Evolutionary conservation across 2,113 vertebrate genomes (phyloP).

Genomic region (Atherinomorus stipes): DNA sequence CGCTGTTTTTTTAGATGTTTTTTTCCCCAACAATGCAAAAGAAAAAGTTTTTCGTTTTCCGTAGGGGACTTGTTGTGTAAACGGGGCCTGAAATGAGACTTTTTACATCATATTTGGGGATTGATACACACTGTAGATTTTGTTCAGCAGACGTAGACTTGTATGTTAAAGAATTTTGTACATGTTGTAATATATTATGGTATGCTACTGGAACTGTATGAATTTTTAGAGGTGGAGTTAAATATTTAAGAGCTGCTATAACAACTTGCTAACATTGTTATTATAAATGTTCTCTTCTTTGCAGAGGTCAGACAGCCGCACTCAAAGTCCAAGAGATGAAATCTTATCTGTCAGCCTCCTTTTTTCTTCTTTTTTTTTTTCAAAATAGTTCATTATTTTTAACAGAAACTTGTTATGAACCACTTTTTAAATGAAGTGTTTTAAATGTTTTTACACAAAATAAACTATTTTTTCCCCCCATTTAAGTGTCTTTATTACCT

Average conservation of each 20-base stretch:
- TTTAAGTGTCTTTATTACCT: neutral
- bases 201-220: neutral
- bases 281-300: slow-evolving; percentile 28
- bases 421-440: neutral
- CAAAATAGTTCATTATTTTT: slow-evolving; percentile 3
- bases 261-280: too few species aligned
- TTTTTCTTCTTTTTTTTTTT: too few species aligned
- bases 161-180: too few species aligned
- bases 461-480: neutral
- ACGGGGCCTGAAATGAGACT: too few species aligned
- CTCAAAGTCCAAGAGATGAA: slow-evolving; percentile 58
- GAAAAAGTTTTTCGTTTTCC: too few species aligned
- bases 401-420: neutral
- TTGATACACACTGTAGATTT: neutral
- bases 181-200: neutral
- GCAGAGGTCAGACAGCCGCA: slow-evolving; percentile 57
- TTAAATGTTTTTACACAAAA: neutral
- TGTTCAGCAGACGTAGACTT: neutral
- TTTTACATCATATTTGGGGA: neutral
- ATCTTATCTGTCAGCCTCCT: neutral
- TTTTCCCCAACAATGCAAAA: too few species aligned
- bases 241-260: neutral
- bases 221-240: neutral
- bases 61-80: too few species aligned
- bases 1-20: too few species aligned